Evolutionary conservation across 1,140 invertebrate genomes (phyloP), one percentile per base, ranked within the genome.

Genomic region (Heliconius nattereri): DNA sequence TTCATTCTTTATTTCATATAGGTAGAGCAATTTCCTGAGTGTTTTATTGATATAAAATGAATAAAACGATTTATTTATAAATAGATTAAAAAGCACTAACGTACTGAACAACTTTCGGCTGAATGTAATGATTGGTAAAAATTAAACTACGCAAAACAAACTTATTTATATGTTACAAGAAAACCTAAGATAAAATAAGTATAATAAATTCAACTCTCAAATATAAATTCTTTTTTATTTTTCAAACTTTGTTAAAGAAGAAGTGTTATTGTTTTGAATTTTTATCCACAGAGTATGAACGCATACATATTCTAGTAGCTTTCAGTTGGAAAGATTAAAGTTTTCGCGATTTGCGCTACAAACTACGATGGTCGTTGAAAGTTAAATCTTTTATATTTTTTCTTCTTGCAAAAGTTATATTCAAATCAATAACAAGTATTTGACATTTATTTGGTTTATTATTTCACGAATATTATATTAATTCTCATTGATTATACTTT

Each of bases 301-400:
- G 76, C 82, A 87, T 85, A 85, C 82, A 87, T 86, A 87, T 87
- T 87, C 85, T 83, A 86, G 83, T 78, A 87, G 85, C 82, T 86
- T 80, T 74, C 80, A 84, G 83, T 83, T 77, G 80, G 73, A 79
- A 82, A 85, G 85, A 87, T 85, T 84, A 83, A 85, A 85, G 82
- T 86, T 86, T 80, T 82, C 80, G 54, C 76, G 81, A 84, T 87
- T 87, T 86, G 79, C 80, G 81, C 81, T 82, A 77, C 78, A 70
- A 73, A 60, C 54, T 60, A 23, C 54, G 54, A 23, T 60, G n/a
- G 7, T n/a, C 26, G n/a, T 60, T 60, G 54, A 54, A 75, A 23
- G 29, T 71, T 35, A 71, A 71, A 40, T 35, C 71, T 37, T 26
- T 49, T 29, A 73, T 73, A 26, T 16, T 45, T 45, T 23, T 73